Evolutionary conservation across 2,888 invertebrate species (phyloP).

Genomic region (Andrena chrysosceles): DNA sequence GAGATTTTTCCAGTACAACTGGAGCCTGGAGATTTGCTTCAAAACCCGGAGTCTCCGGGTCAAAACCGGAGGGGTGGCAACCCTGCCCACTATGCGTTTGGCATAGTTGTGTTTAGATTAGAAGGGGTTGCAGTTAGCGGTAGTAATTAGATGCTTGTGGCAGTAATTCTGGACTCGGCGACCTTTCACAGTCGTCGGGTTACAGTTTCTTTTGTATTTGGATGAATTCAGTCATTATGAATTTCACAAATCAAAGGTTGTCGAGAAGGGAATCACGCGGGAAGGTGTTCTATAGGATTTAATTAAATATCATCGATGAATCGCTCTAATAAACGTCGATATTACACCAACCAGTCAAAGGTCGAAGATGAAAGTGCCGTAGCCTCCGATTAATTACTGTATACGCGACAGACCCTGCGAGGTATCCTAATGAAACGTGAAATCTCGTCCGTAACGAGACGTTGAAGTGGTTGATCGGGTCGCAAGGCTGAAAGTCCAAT

Average conservation of each 20-base stretch:
- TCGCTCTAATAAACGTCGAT: constrained; percentile 41
- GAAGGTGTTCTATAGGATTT: background rate
- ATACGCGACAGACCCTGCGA: background rate
- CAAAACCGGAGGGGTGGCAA: no score
- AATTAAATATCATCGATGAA: constrained; percentile 28
- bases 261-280: background rate
- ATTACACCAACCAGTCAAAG: constrained; percentile 3
- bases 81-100: background rate
- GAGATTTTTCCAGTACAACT: no score
- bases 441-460: constrained; percentile 31
- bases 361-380: constrained; percentile 31
- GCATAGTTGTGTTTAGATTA: background rate
- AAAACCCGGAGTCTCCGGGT: no score
- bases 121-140: background rate
- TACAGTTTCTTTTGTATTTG: no score
- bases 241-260: no score
- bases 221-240: no score
- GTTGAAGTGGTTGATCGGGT: background rate
- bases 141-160: background rate
- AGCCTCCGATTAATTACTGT: constrained; percentile 14
- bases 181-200: background rate
- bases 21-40: no score
- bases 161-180: background rate
- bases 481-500: constrained; percentile 23
- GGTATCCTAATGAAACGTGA: constrained; percentile 30